Conservation (phyloP, 2,113 vertebrate species). For the Hippocampus abdominalis region DNA sequence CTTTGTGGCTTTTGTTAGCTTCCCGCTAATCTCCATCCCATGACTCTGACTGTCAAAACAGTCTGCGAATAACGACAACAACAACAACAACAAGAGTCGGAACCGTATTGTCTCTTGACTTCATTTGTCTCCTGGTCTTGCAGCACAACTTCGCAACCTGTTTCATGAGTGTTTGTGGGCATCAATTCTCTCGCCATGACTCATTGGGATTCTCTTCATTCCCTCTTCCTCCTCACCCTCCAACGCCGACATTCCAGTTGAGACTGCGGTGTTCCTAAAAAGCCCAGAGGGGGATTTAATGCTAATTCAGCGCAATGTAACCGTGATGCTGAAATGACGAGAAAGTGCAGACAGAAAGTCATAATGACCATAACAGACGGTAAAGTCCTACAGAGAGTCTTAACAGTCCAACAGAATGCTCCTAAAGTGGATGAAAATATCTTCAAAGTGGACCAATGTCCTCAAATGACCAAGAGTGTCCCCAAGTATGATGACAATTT, state of each 20-base stretch:
- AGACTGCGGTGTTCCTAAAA: not conserved
- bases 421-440: not conserved
- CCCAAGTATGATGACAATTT: not conserved
- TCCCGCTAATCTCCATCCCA: conserved; percentile 40
- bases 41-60: conserved; percentile 58
- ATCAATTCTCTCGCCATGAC: conserved; percentile 1
- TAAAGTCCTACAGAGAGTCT: not conserved
- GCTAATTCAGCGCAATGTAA: not conserved
- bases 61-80: not conserved
- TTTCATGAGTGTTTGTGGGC: conserved; percentile 1
- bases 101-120: not conserved
- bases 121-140: not conserved
- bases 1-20: conserved; percentile 51
- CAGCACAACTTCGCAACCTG: not conserved
- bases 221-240: not conserved
- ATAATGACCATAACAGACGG: not conserved
- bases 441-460: not conserved
- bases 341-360: conserved; percentile 19
- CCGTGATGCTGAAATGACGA: not conserved
- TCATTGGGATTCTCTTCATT: conserved; percentile 11
- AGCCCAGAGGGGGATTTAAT: not conserved
- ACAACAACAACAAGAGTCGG: not conserved
- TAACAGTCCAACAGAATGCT: not conserved
- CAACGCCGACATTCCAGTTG: conserved; percentile 3
- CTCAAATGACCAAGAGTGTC: too few relatives aligned